These are phyloP conservation scores for Linurgus olivaceus DNA, from an alignment of 2,797 vertebrate genomes.

Conservation along the genomic window DNA sequence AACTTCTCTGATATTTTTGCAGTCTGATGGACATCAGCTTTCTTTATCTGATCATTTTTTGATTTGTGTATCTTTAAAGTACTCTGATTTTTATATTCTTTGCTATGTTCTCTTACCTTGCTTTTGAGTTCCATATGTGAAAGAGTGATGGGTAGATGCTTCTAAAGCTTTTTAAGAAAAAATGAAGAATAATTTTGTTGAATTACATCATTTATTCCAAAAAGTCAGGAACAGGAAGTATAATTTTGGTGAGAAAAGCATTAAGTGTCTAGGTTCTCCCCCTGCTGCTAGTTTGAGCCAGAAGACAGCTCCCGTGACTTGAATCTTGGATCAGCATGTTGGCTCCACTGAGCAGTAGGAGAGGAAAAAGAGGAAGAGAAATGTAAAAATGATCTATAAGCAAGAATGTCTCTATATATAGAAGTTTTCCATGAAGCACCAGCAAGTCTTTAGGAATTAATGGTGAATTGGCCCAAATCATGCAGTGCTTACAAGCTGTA, in stretches of 20 bases:
- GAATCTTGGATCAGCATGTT: constrained; percentile 51
- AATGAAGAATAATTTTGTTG: neutral
- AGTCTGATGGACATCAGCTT: neutral
- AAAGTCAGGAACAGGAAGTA: neutral
- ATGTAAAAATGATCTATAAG: constrained; percentile 52
- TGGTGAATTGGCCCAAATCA: neutral
- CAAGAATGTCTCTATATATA: constrained; percentile 41
- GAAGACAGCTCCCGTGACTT: constrained; percentile 45
- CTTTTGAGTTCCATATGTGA: neutral
- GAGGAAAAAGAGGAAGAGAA: constrained; percentile 51
- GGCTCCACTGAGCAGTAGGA: constrained; percentile 34
- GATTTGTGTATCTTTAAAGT: neutral
- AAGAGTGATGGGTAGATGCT: neutral
- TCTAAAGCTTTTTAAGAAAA: neutral
- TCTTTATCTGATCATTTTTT: neutral
- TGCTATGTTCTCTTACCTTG: neutral
- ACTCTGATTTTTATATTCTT: neutral
- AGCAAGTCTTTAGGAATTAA: constrained; percentile 26
- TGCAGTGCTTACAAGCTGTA: neutral
- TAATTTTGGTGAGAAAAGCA: neutral
- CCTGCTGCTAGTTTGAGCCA: constrained; percentile 23
- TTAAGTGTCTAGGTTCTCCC: constrained; percentile 1
- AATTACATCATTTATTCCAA: neutral
- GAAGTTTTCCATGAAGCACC: constrained; percentile 31
- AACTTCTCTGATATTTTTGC: neutral